These are phyloP conservation scores for Clitarchus hookeri DNA, from an alignment of 2,888 invertebrate species.

Conservation along the genomic window DNA sequence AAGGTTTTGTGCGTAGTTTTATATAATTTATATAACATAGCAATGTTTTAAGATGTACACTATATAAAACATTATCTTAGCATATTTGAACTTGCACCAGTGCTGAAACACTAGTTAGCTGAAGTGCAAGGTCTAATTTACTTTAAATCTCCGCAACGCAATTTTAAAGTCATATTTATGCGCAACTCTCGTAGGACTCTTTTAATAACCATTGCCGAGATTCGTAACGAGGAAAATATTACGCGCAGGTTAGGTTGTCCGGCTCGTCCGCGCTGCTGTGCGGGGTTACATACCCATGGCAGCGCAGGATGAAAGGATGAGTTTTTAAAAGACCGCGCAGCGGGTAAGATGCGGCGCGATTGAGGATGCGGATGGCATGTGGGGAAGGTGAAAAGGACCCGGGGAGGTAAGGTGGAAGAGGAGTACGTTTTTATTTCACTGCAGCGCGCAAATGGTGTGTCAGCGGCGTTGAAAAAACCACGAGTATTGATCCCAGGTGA, in stretches of 20 bases:
- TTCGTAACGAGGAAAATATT: neutral
- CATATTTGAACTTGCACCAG: too few species aligned
- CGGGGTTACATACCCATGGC: neutral
- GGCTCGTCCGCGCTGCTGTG: neutral
- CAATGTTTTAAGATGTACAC: too few species aligned
- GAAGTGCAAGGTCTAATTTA: too few species aligned
- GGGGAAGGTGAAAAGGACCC: neutral
- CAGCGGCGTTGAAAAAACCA: constrained; percentile 2
- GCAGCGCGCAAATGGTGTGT: constrained; percentile 14
- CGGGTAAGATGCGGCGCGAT: neutral
- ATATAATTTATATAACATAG: too few species aligned
- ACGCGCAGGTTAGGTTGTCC: neutral
- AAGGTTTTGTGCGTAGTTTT: too few species aligned
- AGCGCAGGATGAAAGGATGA: neutral
- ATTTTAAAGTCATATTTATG: neutral
- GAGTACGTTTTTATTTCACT: neutral
- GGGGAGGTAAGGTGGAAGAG: neutral
- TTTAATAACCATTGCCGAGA: neutral
- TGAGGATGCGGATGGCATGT: neutral
- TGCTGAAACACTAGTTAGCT: too few species aligned
- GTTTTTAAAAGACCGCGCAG: neutral
- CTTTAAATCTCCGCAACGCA: too few species aligned
- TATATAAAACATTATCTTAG: too few species aligned
- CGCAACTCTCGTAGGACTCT: neutral
- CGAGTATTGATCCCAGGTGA: constrained; percentile 9